Evolutionary conservation across 2,113 vertebrate species (phyloP).

Genomic region (Gymnarchus niloticus): DNA sequence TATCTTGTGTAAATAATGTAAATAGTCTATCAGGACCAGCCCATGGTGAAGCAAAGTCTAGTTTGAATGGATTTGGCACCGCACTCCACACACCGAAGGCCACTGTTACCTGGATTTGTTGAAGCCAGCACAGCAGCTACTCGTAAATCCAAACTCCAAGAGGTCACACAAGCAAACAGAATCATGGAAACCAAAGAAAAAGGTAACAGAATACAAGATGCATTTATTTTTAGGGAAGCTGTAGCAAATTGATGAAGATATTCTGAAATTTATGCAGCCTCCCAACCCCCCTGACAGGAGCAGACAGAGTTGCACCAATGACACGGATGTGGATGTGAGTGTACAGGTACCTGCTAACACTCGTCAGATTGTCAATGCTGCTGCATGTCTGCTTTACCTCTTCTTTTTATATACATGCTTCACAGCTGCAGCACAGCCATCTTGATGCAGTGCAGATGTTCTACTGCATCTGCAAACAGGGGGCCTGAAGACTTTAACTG

Average conservation of each 20-base stretch:
- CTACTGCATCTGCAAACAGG: background rate
- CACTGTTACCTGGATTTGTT: background rate
- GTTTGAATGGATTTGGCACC: background rate
- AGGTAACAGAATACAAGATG: background rate
- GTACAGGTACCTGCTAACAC: background rate
- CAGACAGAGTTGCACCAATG: too few relatives aligned
- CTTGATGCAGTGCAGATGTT: too few relatives aligned
- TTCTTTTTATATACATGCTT: too few relatives aligned
- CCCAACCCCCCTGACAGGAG: too few relatives aligned
- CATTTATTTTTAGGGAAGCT: background rate
- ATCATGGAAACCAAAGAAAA: too few relatives aligned
- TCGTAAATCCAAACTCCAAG: background rate
- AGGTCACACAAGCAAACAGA: background rate
- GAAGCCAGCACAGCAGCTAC: background rate
- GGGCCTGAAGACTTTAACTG: background rate
- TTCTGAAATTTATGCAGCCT: background rate
- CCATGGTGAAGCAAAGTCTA: too few relatives aligned
- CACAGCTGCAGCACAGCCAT: too few relatives aligned
- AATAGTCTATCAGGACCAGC: too few relatives aligned
- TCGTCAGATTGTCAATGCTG: background rate
- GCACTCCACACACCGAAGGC: background rate
- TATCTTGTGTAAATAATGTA: too few relatives aligned
- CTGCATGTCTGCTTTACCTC: background rate
- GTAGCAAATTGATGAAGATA: background rate
- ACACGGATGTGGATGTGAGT: too few relatives aligned